These are phyloP conservation scores for Chamaea fasciata DNA, from an alignment of 2,113 vertebrate species.

Conservation along the genomic window DNA sequence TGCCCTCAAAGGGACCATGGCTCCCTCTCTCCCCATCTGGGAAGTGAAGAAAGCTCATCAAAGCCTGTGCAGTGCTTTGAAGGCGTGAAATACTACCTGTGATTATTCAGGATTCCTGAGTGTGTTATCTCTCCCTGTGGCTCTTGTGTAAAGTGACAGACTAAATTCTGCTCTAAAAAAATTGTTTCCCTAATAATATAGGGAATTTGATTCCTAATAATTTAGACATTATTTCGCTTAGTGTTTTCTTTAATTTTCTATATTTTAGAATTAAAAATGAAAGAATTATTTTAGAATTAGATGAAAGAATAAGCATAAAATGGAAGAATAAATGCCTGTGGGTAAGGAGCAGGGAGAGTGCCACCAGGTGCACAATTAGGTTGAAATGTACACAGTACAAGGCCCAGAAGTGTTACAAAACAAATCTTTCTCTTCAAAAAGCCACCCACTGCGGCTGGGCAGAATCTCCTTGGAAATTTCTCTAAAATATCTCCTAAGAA, in stretches of 20 bases:
- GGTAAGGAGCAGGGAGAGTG: neutral
- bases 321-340: neutral
- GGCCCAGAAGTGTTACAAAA: neutral
- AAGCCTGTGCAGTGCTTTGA: neutral
- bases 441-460: neutral
- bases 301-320: neutral
- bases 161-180: neutral
- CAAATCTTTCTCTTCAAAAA: neutral
- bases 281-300: neutral
- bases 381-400: neutral
- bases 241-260: neutral
- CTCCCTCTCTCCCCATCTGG: neutral
- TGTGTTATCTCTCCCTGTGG: neutral
- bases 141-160: neutral
- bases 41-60: neutral
- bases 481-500: neutral
- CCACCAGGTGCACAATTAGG: neutral
- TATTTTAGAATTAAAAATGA: neutral
- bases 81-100: neutral
- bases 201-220: neutral
- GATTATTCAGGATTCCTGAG: neutral
- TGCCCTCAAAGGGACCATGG: neutral
- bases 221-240: neutral
- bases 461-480: neutral
- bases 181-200: neutral